phyloP scores from a whole-genome alignment of 1,140 invertebrate genomes.

The Leptestheria dahalacensis region DNA sequence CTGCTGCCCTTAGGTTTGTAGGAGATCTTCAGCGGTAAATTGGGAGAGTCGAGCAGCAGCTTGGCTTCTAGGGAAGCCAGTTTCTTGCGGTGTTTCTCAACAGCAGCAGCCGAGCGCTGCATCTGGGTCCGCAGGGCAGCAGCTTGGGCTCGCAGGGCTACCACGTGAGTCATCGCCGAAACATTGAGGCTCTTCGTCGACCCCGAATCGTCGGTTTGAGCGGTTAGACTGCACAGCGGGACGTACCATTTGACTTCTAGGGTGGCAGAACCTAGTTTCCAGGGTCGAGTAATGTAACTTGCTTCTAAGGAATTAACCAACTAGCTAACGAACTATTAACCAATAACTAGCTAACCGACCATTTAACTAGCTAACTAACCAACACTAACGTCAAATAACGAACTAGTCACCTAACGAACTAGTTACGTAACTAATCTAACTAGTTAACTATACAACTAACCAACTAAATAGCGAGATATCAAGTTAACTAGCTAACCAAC shows the following conservation, averaged over 20 bases:
- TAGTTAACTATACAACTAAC: too few relatives aligned
- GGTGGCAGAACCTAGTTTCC: not conserved
- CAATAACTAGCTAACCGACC: too few relatives aligned
- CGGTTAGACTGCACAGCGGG: conserved; percentile 4
- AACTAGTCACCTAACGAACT: too few relatives aligned
- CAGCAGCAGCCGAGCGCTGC: conserved; percentile 19
- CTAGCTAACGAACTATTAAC: too few relatives aligned
- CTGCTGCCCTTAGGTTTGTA: conserved; percentile 38
- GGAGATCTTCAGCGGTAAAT: conserved; percentile 60
- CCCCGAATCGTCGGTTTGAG: conserved; percentile 5
- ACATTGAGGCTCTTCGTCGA: conserved; percentile 2
- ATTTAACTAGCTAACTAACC: too few relatives aligned
- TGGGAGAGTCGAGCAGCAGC: conserved; percentile 74
- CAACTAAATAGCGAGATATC: too few relatives aligned
- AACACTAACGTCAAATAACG: too few relatives aligned
- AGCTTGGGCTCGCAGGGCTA: not conserved
- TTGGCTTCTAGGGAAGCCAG: conserved; percentile 74
- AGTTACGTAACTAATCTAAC: too few relatives aligned
- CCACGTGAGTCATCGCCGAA: conserved; percentile 8
- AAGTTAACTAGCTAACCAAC: too few relatives aligned
- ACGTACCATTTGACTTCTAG: conserved; percentile 16
- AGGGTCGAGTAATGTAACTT: not conserved
- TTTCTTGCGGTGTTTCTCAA: conserved; percentile 77
- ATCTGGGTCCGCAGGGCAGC: not conserved
- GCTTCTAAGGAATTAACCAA: too few relatives aligned